phyloP scores from a whole-genome alignment of 2,888 invertebrate genomes.

The Hydropsyche betteni region DNA sequence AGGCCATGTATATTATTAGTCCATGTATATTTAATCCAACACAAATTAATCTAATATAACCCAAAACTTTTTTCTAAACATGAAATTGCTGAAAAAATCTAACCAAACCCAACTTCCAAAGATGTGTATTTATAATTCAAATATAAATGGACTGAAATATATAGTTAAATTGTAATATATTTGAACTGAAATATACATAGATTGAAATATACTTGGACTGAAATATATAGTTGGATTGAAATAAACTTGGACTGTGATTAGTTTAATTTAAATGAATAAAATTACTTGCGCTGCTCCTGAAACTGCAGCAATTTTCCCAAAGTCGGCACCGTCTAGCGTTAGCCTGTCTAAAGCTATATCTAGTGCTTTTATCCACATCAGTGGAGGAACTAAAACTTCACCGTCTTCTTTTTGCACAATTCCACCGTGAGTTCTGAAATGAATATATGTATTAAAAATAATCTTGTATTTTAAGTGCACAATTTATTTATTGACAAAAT shows the following conservation, averaged over 20 bases:
- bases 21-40: too few species aligned
- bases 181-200: too few species aligned
- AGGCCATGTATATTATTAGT: too few species aligned
- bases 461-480: neutral
- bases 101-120: too few species aligned
- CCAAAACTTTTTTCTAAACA: too few species aligned
- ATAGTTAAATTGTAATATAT: too few species aligned
- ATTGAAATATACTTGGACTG: too few species aligned
- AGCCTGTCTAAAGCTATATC: slow-evolving; percentile 90
- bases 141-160: too few species aligned
- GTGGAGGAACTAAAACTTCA: slow-evolving; percentile 81
- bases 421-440: slow-evolving; percentile 66
- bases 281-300: slow-evolving; percentile 92
- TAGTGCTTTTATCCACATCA: slow-evolving; percentile 96
- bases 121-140: too few species aligned
- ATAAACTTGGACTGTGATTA: neutral
- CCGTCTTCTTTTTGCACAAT: slow-evolving; percentile 63
- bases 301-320: slow-evolving; percentile 81
- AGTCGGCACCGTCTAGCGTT: slow-evolving; percentile 82
- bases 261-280: neutral
- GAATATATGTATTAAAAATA: neutral
- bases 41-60: too few species aligned
- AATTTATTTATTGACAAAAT: neutral
- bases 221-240: too few species aligned
- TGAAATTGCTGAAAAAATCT: too few species aligned